phyloP scores from a whole-genome alignment of 1,140 invertebrate species.

The Calliphora vicina region DNA sequence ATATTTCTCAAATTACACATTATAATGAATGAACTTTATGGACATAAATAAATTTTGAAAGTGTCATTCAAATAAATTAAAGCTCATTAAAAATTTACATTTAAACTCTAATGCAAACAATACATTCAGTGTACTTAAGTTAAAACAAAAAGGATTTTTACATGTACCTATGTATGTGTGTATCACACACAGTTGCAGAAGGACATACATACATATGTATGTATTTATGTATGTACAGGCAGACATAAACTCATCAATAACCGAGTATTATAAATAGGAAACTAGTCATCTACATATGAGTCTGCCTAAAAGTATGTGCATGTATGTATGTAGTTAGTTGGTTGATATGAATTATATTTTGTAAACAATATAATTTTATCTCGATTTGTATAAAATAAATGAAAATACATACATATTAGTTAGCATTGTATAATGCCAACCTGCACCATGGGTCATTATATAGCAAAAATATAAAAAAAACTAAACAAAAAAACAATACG shows the following conservation, averaged over 20 bases:
- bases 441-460: background rate
- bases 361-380: slow-evolving; percentile 3
- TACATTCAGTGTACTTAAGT: background rate
- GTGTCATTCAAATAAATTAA: slow-evolving; percentile 40
- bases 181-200: too few species aligned
- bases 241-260: background rate
- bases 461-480: too few species aligned
- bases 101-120: slow-evolving; percentile 1
- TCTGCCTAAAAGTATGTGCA: background rate
- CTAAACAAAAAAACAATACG: too few species aligned
- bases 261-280: background rate
- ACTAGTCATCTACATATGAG: background rate
- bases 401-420: background rate
- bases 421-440: background rate
- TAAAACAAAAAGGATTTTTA: background rate
- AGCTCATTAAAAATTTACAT: slow-evolving; percentile 39
- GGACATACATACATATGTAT: background rate
- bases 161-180: too few species aligned
- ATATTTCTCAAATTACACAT: background rate
- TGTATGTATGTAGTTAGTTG: background rate
- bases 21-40: background rate
- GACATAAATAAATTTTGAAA: slow-evolving; percentile 15
- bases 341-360: background rate
- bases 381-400: background rate
- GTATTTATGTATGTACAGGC: background rate